Evolutionary conservation across 2,797 vertebrate species (phyloP).

Genomic region (Euthynnus affinis): DNA sequence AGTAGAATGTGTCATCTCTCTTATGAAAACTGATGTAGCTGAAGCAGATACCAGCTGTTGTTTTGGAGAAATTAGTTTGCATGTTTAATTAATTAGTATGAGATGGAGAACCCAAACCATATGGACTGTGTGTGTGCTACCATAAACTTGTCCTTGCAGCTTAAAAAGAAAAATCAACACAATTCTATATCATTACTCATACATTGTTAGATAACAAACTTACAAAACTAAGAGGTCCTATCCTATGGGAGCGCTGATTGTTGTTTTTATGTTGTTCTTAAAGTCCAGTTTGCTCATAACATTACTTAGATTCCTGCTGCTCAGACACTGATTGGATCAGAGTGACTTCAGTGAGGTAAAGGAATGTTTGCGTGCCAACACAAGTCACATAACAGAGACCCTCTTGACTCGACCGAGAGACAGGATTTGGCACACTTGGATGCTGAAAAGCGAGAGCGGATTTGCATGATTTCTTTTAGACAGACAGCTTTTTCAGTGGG

Average conservation of each 20-base stretch:
- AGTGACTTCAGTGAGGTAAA: constrained; percentile 44
- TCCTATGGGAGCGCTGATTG: not conserved
- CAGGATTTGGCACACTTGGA: not conserved
- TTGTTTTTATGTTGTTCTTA: not conserved
- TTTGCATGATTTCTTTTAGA: not conserved
- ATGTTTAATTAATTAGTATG: not conserved
- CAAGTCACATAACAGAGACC: constrained; percentile 38
- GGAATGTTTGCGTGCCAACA: constrained; percentile 51
- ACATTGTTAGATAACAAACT: not conserved
- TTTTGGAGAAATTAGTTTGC: not conserved
- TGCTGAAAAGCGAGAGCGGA: not conserved
- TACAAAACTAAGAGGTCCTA: not conserved
- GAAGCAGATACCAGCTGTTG: not conserved
- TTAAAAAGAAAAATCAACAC: not conserved
- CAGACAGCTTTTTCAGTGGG: not conserved
- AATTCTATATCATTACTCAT: not conserved
- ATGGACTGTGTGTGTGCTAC: not conserved
- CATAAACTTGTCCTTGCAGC: not conserved
- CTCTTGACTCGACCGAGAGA: not conserved
- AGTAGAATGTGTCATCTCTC: not conserved
- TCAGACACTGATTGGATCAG: constrained; percentile 55
- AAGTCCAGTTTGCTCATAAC: constrained; percentile 35
- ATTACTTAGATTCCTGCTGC: constrained; percentile 66
- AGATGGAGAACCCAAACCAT: not conserved
- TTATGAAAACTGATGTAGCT: not conserved